These are phyloP conservation scores for Dicroscelio sp. DNA, from an alignment of 2,888 invertebrate species.

Conservation along the genomic window DNA sequence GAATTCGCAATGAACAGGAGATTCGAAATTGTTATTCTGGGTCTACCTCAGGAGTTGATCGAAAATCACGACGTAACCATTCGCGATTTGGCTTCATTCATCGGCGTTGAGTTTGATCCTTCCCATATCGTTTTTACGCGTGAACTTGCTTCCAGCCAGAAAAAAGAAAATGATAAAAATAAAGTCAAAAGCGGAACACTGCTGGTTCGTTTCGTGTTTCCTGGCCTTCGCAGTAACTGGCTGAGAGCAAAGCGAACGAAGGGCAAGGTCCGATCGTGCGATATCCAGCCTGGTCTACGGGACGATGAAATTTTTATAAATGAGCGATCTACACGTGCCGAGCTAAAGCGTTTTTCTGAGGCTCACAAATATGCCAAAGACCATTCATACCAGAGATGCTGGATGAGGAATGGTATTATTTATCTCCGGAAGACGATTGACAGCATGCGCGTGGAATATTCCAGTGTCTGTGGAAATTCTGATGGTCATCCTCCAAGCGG, in stretches of 20 bases:
- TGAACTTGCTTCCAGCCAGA: not conserved
- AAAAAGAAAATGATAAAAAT: too few species aligned
- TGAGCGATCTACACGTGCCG: not conserved
- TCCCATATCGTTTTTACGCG: not conserved
- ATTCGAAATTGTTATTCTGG: not conserved
- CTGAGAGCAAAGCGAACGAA: not conserved
- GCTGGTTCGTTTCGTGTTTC: not conserved
- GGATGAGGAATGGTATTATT: too few species aligned
- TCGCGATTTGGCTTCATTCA: not conserved
- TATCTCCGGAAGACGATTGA: too few species aligned
- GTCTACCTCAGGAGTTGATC: not conserved
- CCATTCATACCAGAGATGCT: too few species aligned
- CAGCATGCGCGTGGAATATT: too few species aligned
- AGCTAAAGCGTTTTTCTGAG: not conserved
- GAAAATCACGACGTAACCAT: not conserved
- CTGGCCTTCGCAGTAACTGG: not conserved
- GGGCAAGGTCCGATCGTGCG: not conserved
- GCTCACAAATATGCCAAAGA: not conserved
- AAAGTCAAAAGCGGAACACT: not conserved
- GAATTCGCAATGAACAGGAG: not conserved
- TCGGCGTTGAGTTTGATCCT: not conserved
- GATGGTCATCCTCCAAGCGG: too few species aligned
- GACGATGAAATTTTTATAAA: not conserved
- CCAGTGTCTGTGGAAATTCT: too few species aligned
- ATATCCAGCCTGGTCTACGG: not conserved